Conservation (phyloP, 2,797 vertebrate species). For the Girardinus metallicus region DNA sequence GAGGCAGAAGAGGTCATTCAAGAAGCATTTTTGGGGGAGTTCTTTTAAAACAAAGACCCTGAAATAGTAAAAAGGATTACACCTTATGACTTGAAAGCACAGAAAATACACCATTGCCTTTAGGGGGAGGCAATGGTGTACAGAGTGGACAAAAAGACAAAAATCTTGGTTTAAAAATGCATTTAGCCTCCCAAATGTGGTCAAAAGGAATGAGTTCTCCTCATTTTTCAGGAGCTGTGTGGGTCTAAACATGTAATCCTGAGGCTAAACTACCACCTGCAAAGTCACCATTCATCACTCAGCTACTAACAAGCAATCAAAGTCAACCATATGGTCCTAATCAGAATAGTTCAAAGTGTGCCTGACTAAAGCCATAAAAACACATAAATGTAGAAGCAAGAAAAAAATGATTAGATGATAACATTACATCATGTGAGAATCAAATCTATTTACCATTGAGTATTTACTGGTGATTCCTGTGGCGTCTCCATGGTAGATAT, state of each 20-base stretch:
- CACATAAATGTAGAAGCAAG: not conserved
- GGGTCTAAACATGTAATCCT: not conserved
- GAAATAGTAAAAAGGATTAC: not conserved
- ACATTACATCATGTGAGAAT: not conserved
- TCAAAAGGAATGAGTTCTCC: not conserved
- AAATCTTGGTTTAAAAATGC: not conserved
- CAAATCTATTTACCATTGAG: constrained; percentile 87
- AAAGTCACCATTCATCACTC: not conserved
- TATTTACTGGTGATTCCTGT: constrained; percentile 88
- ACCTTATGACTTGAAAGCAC: not conserved
- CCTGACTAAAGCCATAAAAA: not conserved
- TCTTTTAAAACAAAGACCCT: not conserved
- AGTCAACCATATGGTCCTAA: not conserved
- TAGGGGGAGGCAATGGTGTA: not conserved
- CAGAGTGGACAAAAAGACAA: not conserved
- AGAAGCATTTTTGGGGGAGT: not conserved
- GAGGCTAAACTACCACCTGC: constrained; percentile 8
- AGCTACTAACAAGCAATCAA: not conserved
- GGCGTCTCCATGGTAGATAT: constrained; percentile 93
- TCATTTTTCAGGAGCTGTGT: not conserved
- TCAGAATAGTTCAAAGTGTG: not conserved
- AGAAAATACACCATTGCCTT: not conserved
- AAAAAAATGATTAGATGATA: not conserved
- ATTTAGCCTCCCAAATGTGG: not conserved
- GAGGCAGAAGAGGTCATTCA: not conserved